Conservation (phyloP, 2,113 vertebrate species). For the Chrysemys picta region DNA sequence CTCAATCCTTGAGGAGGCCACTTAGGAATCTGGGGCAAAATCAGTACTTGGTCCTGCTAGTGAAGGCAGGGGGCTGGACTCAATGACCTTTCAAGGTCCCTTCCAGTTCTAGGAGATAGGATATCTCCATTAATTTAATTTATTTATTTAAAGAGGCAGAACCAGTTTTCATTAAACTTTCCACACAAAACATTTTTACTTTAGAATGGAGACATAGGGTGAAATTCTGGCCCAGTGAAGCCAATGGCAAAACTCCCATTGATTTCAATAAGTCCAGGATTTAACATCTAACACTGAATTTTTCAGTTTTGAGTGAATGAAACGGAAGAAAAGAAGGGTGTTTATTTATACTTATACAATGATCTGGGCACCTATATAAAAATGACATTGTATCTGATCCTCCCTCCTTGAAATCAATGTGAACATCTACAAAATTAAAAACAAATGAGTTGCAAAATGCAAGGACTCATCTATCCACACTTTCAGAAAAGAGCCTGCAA, state of each 20-base stretch:
- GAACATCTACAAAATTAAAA: neutral
- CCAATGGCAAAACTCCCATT: neutral
- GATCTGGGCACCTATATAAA: neutral
- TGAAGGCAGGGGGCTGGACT: too few relatives aligned
- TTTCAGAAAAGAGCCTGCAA: neutral
- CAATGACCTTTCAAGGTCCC: too few relatives aligned
- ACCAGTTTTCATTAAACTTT: conserved; percentile 62
- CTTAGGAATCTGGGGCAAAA: too few relatives aligned
- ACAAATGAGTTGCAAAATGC: neutral
- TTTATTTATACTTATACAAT: neutral
- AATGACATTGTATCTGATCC: neutral
- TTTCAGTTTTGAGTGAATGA: neutral
- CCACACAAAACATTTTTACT: conserved; percentile 44
- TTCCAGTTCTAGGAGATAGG: too few relatives aligned
- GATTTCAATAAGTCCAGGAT: conserved; percentile 1
- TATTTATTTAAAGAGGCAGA: neutral
- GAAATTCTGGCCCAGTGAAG: neutral
- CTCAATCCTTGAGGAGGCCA: too few relatives aligned
- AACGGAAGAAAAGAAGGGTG: neutral
- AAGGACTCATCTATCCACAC: neutral
- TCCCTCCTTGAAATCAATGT: neutral
- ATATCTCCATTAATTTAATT: too few relatives aligned
- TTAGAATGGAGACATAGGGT: conserved; percentile 6
- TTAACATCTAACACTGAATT: neutral
- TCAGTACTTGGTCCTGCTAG: too few relatives aligned